Evolutionary conservation across 2,888 invertebrate species (phyloP).

Genomic region (Noctua janthe): DNA sequence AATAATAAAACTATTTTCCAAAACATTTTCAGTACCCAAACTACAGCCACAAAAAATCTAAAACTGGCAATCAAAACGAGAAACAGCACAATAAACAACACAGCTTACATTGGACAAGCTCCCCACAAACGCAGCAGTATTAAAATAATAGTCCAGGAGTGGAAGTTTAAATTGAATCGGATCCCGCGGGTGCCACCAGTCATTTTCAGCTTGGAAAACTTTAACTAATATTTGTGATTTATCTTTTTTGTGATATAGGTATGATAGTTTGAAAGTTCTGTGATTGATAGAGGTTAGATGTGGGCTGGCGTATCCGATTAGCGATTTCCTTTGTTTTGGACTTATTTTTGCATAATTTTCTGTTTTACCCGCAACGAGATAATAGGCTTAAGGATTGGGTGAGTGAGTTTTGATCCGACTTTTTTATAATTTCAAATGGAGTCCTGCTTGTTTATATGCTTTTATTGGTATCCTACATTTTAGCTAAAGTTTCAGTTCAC

Average conservation of each 20-base stretch:
- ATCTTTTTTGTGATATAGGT: conserved; percentile 37
- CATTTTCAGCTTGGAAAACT: conserved; percentile 56
- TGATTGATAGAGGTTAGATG: conserved; percentile 44
- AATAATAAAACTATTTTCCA: neutral
- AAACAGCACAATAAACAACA: conserved; percentile 29
- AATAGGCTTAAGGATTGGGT: neutral
- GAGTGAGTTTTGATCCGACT: neutral
- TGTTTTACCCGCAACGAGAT: neutral
- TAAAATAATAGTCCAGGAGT: conserved; percentile 63
- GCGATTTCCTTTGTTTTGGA: conserved; percentile 34
- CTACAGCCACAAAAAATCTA: neutral
- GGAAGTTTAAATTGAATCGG: conserved; percentile 67
- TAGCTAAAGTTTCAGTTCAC: neutral
- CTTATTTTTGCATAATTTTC: conserved; percentile 1
- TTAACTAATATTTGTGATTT: conserved; percentile 47
- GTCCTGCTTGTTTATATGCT: neutral
- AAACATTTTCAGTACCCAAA: neutral
- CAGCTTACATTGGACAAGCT: conserved; percentile 36
- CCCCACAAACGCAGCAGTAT: conserved; percentile 42
- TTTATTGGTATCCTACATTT: neutral
- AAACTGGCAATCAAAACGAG: conserved; percentile 33
- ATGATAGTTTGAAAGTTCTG: conserved; percentile 36
- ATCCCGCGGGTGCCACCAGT: conserved; percentile 44
- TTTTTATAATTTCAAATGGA: neutral
- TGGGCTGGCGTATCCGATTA: conserved; percentile 25